These are phyloP conservation scores for Tetrapedia diversipes DNA, from an alignment of 2,888 invertebrate species.

Conservation along the genomic window DNA sequence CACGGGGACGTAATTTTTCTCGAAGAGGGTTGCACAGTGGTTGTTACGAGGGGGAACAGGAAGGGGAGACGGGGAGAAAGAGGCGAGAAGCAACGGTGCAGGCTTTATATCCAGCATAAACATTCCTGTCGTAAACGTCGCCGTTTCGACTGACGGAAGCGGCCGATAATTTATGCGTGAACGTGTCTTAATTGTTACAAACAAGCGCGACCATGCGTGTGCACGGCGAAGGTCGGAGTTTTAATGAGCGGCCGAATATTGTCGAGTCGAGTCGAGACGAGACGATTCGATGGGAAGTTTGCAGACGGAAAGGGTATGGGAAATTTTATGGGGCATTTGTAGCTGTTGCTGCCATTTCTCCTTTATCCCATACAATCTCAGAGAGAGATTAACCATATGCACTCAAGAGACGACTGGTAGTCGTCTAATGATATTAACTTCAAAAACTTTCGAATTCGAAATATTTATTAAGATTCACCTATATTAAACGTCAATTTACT, in stretches of 20 bases:
- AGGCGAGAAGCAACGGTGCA: slow-evolving; percentile 48
- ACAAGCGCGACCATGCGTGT: slow-evolving; percentile 17
- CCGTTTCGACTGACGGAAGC: slow-evolving; percentile 53
- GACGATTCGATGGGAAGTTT: not conserved
- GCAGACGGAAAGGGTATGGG: not conserved
- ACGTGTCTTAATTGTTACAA: slow-evolving; percentile 52
- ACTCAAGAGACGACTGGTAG: no score
- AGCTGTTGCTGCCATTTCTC: no score
- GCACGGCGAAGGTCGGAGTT: slow-evolving; percentile 6
- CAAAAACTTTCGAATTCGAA: no score
- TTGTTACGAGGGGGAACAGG: not conserved
- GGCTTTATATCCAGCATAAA: slow-evolving; percentile 60
- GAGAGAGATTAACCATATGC: no score
- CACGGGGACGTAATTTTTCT: slow-evolving; percentile 26
- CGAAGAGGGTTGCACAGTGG: not conserved
- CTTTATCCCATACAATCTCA: no score
- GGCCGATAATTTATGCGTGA: slow-evolving; percentile 42
- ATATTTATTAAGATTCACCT: no score
- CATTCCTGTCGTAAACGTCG: slow-evolving; percentile 57
- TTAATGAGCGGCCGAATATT: slow-evolving; percentile 14
- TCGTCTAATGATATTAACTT: no score
- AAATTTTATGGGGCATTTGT: no score
- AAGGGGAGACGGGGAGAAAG: not conserved
- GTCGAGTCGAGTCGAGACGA: no score
- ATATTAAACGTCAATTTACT: no score